Evolutionary conservation across 2,113 vertebrate genomes (phyloP).

Genomic region (Perognathus longimembris): DNA sequence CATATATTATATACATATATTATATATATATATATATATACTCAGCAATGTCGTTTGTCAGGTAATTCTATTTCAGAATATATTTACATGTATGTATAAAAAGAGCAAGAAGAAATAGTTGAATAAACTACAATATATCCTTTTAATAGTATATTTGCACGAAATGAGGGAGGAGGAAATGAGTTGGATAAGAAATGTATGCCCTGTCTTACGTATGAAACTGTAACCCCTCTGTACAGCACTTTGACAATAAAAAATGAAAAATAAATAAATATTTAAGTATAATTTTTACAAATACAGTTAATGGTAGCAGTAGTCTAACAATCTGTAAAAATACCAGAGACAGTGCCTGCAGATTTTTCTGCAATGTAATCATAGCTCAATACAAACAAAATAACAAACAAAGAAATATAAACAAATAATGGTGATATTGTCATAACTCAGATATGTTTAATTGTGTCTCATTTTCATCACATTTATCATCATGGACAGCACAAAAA

Average conservation of each 20-base stretch:
- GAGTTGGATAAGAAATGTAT: too few species aligned
- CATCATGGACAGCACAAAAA: background rate
- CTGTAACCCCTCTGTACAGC: too few species aligned
- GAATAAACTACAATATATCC: background rate
- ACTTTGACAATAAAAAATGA: too few species aligned
- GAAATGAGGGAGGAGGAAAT: too few species aligned
- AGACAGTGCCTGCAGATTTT: background rate
- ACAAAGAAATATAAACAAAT: background rate
- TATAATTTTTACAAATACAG: background rate
- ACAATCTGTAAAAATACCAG: background rate
- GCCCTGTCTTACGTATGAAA: too few species aligned
- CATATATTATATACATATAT: too few species aligned
- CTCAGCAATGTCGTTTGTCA: background rate
- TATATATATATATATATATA: too few species aligned
- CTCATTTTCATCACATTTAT: constrained; percentile 1
- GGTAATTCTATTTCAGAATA: constrained; percentile 1
- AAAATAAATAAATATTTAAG: too few species aligned
- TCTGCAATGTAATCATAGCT: background rate
- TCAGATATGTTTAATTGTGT: background rate
- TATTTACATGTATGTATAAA: background rate
- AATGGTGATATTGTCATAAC: background rate
- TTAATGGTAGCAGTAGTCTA: background rate
- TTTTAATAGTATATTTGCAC: background rate
- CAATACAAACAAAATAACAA: constrained; percentile 1
- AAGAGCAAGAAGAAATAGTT: background rate